These are phyloP conservation scores for Campylorhamphus procurvoides DNA, from an alignment of 2,113 vertebrate genomes.

Conservation along the genomic window DNA sequence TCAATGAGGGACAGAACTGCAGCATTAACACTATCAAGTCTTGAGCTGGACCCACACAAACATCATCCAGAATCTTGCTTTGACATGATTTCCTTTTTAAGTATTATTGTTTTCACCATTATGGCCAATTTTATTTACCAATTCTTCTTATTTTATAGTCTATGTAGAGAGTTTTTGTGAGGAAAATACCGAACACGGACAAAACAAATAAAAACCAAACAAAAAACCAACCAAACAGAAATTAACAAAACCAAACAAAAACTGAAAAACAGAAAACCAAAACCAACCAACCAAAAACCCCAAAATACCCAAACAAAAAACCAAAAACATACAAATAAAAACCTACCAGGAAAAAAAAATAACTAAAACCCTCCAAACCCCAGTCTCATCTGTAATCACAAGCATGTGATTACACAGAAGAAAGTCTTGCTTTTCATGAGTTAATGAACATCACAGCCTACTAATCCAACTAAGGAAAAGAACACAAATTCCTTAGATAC, in stretches of 20 bases:
- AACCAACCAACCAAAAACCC: no score
- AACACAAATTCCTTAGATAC: background rate
- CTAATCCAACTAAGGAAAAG: background rate
- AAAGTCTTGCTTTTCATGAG: constrained; percentile 16
- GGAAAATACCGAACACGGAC: background rate
- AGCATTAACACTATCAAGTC: background rate
- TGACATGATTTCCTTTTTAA: background rate
- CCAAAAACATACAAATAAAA: background rate
- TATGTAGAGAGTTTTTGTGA: background rate
- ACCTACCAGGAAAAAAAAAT: background rate
- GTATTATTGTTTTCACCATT: background rate
- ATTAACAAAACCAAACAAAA: background rate
- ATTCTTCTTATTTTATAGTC: background rate
- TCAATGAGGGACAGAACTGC: background rate
- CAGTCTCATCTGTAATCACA: background rate
- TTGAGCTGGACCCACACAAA: background rate
- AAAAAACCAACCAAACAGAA: background rate
- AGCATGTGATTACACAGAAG: constrained; percentile 24
- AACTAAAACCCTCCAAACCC: background rate
- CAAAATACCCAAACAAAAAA: background rate
- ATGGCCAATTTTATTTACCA: background rate
- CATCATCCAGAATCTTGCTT: background rate
- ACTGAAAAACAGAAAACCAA: no score
- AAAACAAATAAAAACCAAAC: background rate
- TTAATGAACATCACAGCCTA: constrained; percentile 11